Evolutionary conservation across 2,797 vertebrate species (phyloP).

Genomic region (Sebastes minor): DNA sequence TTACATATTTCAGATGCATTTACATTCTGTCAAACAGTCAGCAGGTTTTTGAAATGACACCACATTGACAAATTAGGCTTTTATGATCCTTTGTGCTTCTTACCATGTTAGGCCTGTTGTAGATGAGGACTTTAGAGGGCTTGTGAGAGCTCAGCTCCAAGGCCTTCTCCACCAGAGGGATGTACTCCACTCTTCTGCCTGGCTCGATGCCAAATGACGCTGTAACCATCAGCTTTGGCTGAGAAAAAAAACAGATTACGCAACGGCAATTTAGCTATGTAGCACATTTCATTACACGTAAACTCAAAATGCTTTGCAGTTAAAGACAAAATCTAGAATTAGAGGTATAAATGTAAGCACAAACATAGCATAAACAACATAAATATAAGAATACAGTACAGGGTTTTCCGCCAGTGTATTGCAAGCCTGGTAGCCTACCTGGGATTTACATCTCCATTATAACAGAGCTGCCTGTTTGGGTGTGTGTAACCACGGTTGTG

Average conservation of each 20-base stretch:
- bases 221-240: conserved; percentile 94
- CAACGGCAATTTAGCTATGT: neutral
- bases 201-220: conserved; percentile 96
- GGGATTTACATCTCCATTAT: too few species aligned
- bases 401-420: too few species aligned
- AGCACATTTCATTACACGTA: neutral
- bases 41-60: neutral
- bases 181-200: conserved; percentile 89
- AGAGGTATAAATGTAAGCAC: neutral
- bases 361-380: neutral
- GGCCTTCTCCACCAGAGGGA: conserved; percentile 91
- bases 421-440: too few species aligned
- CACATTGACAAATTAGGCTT: neutral
- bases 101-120: conserved; percentile 91
- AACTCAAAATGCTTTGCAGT: neutral
- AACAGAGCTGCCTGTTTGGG: too few species aligned
- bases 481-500: too few species aligned
- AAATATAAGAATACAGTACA: neutral
- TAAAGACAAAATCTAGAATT: neutral
- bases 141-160: conserved; percentile 85
- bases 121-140: conserved; percentile 91
- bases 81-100: conserved; percentile 31
- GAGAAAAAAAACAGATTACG: conserved; percentile 28
- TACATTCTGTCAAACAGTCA: neutral
- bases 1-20: neutral